phyloP scores from a whole-genome alignment of 1,140 invertebrate genomes.

The Archegozetes longisetosus region DNA sequence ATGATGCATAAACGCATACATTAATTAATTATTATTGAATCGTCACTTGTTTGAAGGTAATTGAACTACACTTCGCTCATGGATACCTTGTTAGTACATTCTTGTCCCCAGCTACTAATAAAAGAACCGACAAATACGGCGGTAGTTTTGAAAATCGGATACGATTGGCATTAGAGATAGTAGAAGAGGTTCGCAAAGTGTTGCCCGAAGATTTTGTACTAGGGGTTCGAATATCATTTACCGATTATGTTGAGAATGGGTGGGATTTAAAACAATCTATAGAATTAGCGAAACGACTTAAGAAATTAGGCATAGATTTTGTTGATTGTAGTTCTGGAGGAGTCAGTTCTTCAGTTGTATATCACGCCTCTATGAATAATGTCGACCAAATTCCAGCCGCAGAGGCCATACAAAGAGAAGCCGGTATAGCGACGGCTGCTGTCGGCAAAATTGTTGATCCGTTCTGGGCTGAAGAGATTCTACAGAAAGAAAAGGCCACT shows the following conservation, averaged over 20 bases:
- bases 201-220: neutral
- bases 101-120: neutral
- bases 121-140: conserved; percentile 1
- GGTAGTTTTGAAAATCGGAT: neutral
- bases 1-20: too few species aligned
- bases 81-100: neutral
- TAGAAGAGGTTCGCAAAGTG: neutral
- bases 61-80: neutral
- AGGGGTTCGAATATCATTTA: neutral
- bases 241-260: neutral
- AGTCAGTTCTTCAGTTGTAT: neutral
- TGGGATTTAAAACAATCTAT: conserved; percentile 6
- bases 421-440: conserved; percentile 1
- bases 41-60: neutral
- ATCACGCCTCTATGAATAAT: neutral
- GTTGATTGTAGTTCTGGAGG: neutral
- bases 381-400: neutral
- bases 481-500: neutral
- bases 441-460: conserved; percentile 3
- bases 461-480: neutral
- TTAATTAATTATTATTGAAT: neutral
- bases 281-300: neutral
- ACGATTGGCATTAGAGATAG: neutral
- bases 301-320: neutral
- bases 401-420: neutral